A percentile compares a stretch with the other conserved stretches of the same genome.
phyloP scores from a whole-genome alignment of 1,140 invertebrate species.

The fruit fly (Drosophila melanogaster) region DNA sequence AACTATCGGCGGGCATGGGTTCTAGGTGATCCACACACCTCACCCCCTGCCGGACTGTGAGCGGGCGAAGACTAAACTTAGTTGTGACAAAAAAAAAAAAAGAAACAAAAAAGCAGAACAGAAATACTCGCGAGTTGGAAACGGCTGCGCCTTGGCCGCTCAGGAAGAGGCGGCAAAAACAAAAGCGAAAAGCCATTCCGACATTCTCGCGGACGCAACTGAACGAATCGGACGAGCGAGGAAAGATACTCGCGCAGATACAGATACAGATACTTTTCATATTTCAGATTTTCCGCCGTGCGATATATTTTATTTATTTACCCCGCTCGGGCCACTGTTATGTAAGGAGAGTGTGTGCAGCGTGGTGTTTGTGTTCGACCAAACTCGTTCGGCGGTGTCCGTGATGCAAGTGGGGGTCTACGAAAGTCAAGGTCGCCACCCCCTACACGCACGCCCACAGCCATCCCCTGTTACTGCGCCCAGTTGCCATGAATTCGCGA shows the following conservation, averaged over 20 bases:
- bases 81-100: slow-evolving; percentile 59
- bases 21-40: slow-evolving; percentile 34
- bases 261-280: slow-evolving; percentile 70
- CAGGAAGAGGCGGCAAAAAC: slow-evolving; percentile 62
- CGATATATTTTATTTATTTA: slow-evolving; percentile 76
- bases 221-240: slow-evolving; percentile 63
- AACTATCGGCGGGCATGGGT: slow-evolving; percentile 9
- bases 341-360: slow-evolving; percentile 55
- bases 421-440: slow-evolving; percentile 70
- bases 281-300: slow-evolving; percentile 67
- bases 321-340: slow-evolving; percentile 55
- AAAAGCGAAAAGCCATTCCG: slow-evolving; percentile 60
- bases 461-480: slow-evolving; percentile 42
- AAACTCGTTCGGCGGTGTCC: slow-evolving; percentile 17
- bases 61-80: slow-evolving; percentile 37
- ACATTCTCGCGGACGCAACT: slow-evolving; percentile 69
- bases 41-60: background rate
- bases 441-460: slow-evolving; percentile 3
- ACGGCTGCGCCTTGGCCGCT: slow-evolving; percentile 58
- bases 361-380: slow-evolving; percentile 28
- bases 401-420: slow-evolving; percentile 56
- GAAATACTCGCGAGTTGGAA: slow-evolving; percentile 38
- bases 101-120: slow-evolving; percentile 38
- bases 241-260: slow-evolving; percentile 33
- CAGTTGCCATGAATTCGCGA: slow-evolving; percentile 57